Conservation (phyloP, 2,113 vertebrate genomes). For the Empidonax traillii region DNA sequence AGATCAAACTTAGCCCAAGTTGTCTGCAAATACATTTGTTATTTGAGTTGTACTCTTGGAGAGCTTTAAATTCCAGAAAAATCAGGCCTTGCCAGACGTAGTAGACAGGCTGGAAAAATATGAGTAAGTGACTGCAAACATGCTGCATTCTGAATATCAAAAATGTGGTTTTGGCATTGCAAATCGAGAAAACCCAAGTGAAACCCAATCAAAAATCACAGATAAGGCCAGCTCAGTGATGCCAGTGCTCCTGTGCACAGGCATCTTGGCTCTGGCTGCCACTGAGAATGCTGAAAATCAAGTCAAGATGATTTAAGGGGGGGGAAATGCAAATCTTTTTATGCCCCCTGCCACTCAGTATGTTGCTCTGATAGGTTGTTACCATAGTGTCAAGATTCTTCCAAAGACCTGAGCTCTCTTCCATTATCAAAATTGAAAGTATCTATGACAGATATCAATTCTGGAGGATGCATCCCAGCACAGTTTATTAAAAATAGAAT, state of each 20-base stretch:
- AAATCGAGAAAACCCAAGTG: background rate
- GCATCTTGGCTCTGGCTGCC: background rate
- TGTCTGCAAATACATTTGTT: background rate
- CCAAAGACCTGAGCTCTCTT: background rate
- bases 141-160: background rate
- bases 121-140: background rate
- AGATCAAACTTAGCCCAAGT: background rate
- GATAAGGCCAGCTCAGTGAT: background rate
- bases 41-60: background rate
- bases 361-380: background rate
- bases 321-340: background rate
- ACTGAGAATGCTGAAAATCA: background rate
- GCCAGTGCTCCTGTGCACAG: background rate
- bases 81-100: background rate
- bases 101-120: background rate
- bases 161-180: slow-evolving; percentile 10
- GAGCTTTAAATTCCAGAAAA: background rate
- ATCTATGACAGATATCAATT: background rate
- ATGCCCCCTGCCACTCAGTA: background rate
- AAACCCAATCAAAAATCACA: background rate
- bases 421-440: background rate
- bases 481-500: background rate
- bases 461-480: background rate
- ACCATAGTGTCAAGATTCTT: background rate
- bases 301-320: background rate